A percentile compares a stretch with the other conserved stretches of the same genome.
Evolutionary conservation across 2,888 invertebrate species (phyloP).

Genomic region (Ecliptopera silaceata): DNA sequence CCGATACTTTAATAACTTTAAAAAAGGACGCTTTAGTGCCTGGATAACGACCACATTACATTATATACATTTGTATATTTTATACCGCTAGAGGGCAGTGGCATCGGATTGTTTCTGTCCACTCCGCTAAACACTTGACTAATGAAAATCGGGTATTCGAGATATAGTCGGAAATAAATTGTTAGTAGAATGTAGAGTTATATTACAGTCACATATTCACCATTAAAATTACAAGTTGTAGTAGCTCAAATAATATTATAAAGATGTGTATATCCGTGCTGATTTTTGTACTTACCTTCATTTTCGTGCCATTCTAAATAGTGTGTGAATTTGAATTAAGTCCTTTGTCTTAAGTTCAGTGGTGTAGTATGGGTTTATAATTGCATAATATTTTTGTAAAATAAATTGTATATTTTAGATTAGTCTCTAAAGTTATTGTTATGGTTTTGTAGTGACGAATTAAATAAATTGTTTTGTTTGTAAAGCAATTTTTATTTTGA

Average conservation of each 20-base stretch:
- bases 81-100: too few species aligned
- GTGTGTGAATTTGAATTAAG: too few species aligned
- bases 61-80: too few species aligned
- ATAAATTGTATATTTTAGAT: background rate
- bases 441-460: background rate
- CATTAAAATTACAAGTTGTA: background rate
- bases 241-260: background rate
- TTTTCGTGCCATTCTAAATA: background rate
- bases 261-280: background rate
- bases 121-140: background rate
- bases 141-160: background rate
- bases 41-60: too few species aligned
- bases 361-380: too few species aligned
- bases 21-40: too few species aligned
- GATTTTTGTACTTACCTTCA: background rate
- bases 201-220: background rate
- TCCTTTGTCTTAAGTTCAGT: too few species aligned
- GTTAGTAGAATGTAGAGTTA: constrained; percentile 1
- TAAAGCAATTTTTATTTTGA: background rate
- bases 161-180: background rate
- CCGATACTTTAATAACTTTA: too few species aligned
- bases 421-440: background rate
- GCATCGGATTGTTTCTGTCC: background rate
- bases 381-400: constrained; percentile 2
- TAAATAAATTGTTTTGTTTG: background rate